A percentile compares a stretch with the other conserved stretches of the same genome.
Conservation (phyloP, 2,888 invertebrate genomes). For the Agrotis puta region DNA sequence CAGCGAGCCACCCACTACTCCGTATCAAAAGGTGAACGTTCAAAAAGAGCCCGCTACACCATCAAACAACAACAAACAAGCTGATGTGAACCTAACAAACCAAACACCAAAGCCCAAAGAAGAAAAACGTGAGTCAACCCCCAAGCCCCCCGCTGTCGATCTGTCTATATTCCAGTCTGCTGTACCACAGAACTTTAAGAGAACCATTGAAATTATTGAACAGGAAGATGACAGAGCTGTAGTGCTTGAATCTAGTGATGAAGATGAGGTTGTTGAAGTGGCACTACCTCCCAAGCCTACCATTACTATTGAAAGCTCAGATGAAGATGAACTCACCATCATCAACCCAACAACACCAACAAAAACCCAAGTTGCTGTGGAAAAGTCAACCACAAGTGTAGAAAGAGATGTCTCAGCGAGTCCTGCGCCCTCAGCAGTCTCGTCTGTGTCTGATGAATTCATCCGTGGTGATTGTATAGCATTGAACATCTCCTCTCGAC, state of each 20-base stretch:
- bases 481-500: constrained; percentile 86
- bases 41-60: constrained; percentile 65
- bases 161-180: constrained; percentile 81
- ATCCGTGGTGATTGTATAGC: constrained; percentile 88
- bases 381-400: constrained; percentile 58
- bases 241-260: constrained; percentile 85
- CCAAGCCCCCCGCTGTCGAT: constrained; percentile 69
- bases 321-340: constrained; percentile 83
- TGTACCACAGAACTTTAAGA: constrained; percentile 76
- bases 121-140: constrained; percentile 69
- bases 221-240: constrained; percentile 73
- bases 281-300: constrained; percentile 87
- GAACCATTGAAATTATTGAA: constrained; percentile 82
- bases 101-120: constrained; percentile 76
- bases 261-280: constrained; percentile 88
- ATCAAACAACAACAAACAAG: constrained; percentile 58
- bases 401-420: constrained; percentile 82
- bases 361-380: constrained; percentile 63
- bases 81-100: constrained; percentile 59
- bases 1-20: constrained; percentile 73
- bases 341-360: constrained; percentile 66
- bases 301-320: constrained; percentile 88
- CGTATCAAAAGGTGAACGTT: constrained; percentile 77
- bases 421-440: constrained; percentile 87
- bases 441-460: constrained; percentile 89